Percentiles rank a stretch among this genome's conserved stretches.
phyloP scores from a whole-genome alignment of 2,797 vertebrate genomes.

The Heteromormyrus szaboi region DNA sequence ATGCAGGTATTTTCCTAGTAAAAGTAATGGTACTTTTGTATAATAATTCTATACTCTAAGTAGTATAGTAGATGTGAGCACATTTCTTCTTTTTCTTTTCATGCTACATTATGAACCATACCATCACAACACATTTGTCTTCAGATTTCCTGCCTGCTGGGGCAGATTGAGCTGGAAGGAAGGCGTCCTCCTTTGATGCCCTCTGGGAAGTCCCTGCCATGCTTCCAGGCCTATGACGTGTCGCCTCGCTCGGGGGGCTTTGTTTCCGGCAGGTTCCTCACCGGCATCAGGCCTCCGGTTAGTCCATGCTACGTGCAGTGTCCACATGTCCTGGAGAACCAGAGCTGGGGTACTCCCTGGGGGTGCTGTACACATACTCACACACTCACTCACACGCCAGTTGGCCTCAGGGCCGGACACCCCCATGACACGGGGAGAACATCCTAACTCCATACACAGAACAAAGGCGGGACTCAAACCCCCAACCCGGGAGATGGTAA shows the following conservation, averaged over 20 bases:
- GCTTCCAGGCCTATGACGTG: slow-evolving; percentile 87
- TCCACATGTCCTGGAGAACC: background rate
- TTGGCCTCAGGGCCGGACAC: background rate
- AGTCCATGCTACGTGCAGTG: slow-evolving; percentile 28
- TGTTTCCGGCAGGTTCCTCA: slow-evolving; percentile 89
- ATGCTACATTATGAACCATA: background rate
- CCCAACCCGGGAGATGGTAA: background rate
- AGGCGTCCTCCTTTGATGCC: slow-evolving; percentile 92
- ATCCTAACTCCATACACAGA: background rate
- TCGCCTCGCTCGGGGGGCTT: slow-evolving; percentile 86
- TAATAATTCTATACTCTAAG: background rate
- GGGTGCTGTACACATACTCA: background rate
- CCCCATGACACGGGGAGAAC: background rate
- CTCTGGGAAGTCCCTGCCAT: slow-evolving; percentile 89
- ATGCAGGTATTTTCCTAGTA: slow-evolving; percentile 77
- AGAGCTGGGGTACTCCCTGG: background rate
- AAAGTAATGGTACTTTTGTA: background rate
- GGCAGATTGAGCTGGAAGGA: slow-evolving; percentile 97
- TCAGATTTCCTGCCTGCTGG: slow-evolving; percentile 91
- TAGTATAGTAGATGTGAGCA: background rate
- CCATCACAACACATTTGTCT: slow-evolving; percentile 3
- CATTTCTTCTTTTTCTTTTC: background rate
- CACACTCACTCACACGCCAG: background rate
- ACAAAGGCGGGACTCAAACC: background rate
- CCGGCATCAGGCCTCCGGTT: slow-evolving; percentile 89